These are phyloP conservation scores for Heteractis magnifica DNA, from an alignment of 92 coral and sea anemone species.

Conservation along the genomic window DNA sequence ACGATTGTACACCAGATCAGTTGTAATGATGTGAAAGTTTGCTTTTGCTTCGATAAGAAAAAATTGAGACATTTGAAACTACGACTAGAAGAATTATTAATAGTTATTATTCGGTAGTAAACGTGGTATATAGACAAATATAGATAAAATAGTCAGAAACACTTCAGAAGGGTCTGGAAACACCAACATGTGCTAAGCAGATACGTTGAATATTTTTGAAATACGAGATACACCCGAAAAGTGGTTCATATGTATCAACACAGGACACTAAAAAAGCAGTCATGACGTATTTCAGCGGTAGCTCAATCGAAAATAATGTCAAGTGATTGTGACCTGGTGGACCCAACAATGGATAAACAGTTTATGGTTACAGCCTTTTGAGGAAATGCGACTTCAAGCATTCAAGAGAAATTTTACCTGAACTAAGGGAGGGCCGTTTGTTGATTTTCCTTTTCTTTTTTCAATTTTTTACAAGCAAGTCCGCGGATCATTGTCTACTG, in stretches of 20 bases:
- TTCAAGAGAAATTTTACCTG: neutral
- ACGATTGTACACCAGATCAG: too few species aligned
- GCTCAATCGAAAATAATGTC: neutral
- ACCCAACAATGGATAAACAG: neutral
- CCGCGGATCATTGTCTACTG: neutral
- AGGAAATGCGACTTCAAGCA: neutral
- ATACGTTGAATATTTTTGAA: neutral
- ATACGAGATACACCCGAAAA: neutral
- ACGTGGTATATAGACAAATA: neutral
- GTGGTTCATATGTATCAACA: conserved; percentile 3
- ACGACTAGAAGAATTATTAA: neutral
- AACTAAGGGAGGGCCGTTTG: neutral
- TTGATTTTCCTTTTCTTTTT: too few species aligned
- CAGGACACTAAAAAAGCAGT: neutral
- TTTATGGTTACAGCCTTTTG: neutral
- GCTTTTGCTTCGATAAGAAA: too few species aligned
- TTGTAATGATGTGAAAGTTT: too few species aligned
- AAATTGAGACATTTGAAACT: too few species aligned
- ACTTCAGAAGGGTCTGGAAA: neutral
- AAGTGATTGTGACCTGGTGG: neutral
- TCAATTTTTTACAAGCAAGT: too few species aligned
- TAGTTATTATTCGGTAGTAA: neutral
- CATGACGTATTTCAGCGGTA: neutral
- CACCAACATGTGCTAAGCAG: neutral
- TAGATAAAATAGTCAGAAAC: neutral